phyloP scores from a whole-genome alignment of 1,140 invertebrate genomes.

The Drosophila melanica region DNA sequence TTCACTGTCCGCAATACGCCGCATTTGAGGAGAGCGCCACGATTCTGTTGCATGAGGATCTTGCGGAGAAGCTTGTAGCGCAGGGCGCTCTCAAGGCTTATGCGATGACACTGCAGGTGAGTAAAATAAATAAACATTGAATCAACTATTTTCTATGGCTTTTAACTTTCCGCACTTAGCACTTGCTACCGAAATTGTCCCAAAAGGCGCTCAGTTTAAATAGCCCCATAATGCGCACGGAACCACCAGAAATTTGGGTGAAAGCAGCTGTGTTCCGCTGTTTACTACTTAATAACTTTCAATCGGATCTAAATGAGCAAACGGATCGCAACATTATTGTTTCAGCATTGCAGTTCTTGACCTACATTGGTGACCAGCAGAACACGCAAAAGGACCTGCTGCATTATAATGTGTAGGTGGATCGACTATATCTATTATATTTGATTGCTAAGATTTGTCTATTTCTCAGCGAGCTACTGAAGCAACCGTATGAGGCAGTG shows the following conservation, averaged over 20 bases:
- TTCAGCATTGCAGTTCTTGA: constrained; percentile 63
- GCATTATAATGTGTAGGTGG: constrained; percentile 75
- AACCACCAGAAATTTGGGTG: constrained; percentile 61
- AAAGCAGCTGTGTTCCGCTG: constrained; percentile 62
- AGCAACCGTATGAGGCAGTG: constrained; percentile 56
- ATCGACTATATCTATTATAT: too few relatives aligned
- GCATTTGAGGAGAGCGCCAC: constrained; percentile 71
- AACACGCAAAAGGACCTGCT: constrained; percentile 60
- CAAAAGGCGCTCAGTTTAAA: constrained; percentile 50
- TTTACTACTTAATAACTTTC: constrained; percentile 73
- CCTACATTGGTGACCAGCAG: constrained; percentile 56
- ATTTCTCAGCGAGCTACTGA: constrained; percentile 46
- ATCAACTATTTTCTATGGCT: background rate
- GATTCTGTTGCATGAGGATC: constrained; percentile 69
- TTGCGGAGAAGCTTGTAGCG: constrained; percentile 58
- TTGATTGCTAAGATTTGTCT: background rate
- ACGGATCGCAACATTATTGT: constrained; percentile 69
- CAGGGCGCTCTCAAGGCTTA: constrained; percentile 62
- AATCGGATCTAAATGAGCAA: constrained; percentile 70
- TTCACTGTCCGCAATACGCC: constrained; percentile 51
- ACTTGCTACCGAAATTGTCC: constrained; percentile 61
- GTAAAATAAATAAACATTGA: background rate
- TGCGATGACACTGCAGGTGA: constrained; percentile 65
- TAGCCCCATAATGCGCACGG: constrained; percentile 62
- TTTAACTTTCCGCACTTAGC: constrained; percentile 27